Base-by-base conservation (phyloP, 2,888 invertebrate genomes). In the Panzeria rudis region DNA sequence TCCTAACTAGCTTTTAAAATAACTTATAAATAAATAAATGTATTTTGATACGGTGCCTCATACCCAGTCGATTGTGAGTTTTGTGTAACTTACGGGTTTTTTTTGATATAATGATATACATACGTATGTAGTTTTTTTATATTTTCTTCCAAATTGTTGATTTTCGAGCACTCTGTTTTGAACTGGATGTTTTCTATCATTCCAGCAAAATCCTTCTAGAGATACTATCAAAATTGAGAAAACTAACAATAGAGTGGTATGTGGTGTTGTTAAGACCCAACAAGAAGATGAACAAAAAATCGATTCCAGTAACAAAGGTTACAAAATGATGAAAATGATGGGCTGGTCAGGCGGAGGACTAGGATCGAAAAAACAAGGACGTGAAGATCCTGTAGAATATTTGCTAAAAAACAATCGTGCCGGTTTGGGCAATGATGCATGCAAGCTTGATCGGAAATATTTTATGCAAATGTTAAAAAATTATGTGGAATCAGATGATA, bases 261-360 rank as follows among this genome's bases (percentile, higher is more conserved):
- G 91, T 23, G 90, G 89, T 23, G 89, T 92, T 0, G 88, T 88
- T 23, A 90, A 90, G 62, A 86, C 89, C 32, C 86, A 90, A 0
- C 86, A 87, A 0, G 86, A 87, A 0, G 61, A 82, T 0, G 86
- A 84, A 0, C 83, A 88, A 11, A 91, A 92, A 69, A 69, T 92
- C 17, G 91, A 92, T 82, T 87, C 84, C 11, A 90, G 68, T 72
- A 93, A 93, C 83, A 90, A 91, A 61, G 93, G 93, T 41, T 92
- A 87, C 88, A 94, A 94, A 87, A 94, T 96, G 92, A 94, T 96
- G 93, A 92, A 93, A 47, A 92, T 94, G 77, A 96, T 96, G 95
- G 96, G 96, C 0, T 96, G 96, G 96, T 92, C 93, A 5, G 96
- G 96, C 2, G 96, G 96, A 6, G 95, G 95, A 0, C 92, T 96